phyloP scores from a whole-genome alignment of 2,888 invertebrate species.

The Mythimna ferrago region DNA sequence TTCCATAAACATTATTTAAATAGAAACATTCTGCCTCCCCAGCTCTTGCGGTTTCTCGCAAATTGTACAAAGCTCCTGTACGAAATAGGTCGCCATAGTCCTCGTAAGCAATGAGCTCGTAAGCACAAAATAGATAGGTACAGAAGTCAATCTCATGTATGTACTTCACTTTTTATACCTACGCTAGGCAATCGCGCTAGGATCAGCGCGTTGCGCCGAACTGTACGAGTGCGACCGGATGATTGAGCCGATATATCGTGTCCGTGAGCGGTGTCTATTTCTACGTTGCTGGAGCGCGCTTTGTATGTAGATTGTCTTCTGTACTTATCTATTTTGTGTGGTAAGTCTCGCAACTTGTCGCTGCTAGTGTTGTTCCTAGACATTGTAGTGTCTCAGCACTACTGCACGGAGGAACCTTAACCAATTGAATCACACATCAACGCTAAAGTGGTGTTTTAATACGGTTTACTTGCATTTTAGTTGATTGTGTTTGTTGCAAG shows the following conservation, averaged over 20 bases:
- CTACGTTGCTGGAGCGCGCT: no score
- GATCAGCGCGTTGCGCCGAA: no score
- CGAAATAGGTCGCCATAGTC: constrained; percentile 39
- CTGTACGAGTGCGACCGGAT: no score
- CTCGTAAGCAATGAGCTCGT: constrained; percentile 48
- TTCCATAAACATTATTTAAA: constrained; percentile 56
- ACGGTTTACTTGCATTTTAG: constrained; percentile 1
- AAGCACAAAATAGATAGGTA: background rate
- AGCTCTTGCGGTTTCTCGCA: constrained; percentile 49
- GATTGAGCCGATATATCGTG: no score
- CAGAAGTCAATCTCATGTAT: no score
- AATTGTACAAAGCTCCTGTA: constrained; percentile 49
- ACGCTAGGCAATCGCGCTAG: no score
- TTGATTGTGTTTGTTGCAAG: constrained; percentile 11
- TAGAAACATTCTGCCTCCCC: constrained; percentile 40
- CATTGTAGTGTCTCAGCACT: constrained; percentile 39
- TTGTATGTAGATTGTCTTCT: no score
- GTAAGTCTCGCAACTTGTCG: constrained; percentile 43
- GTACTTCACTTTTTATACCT: no score
- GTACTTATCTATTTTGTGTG: no score
- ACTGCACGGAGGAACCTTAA: background rate
- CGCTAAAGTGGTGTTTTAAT: constrained; percentile 38
- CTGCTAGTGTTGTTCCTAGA: constrained; percentile 22
- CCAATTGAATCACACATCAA: constrained; percentile 50
- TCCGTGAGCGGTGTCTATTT: no score